Conservation (phyloP, 1,140 invertebrate genomes). For the Dysdera silvatica region DNA sequence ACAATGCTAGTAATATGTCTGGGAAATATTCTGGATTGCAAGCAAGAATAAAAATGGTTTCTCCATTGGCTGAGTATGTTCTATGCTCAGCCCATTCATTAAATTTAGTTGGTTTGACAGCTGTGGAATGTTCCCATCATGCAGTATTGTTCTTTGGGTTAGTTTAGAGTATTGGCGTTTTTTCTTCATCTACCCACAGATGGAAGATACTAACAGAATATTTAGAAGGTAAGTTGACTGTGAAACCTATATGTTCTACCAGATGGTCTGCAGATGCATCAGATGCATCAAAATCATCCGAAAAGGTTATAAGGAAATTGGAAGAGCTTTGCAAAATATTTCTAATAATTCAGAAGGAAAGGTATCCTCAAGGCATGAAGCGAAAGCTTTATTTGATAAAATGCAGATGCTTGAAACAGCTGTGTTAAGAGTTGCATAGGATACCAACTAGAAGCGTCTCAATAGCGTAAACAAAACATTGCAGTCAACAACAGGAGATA, state of each 20-base stretch:
- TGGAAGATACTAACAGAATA: constrained; percentile 32
- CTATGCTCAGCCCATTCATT: constrained; percentile 4
- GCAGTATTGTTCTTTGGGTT: neutral
- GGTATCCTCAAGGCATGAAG: neutral
- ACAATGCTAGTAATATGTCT: neutral
- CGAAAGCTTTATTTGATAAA: neutral
- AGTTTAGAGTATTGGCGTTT: constrained; percentile 27
- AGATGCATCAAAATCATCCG: neutral
- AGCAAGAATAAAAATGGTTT: neutral
- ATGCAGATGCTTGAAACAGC: neutral
- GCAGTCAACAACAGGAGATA: neutral
- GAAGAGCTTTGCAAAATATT: neutral
- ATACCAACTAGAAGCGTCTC: neutral
- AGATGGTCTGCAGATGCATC: neutral
- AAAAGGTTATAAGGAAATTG: neutral
- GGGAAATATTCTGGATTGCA: constrained; percentile 1
- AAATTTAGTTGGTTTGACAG: neutral
- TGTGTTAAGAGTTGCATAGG: neutral
- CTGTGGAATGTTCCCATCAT: neutral
- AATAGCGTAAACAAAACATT: constrained; percentile 2
- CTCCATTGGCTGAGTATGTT: neutral
- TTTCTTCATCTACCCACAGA: constrained; percentile 31
- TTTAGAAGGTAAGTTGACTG: neutral
- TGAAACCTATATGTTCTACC: neutral
- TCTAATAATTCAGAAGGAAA: neutral